Evolutionary conservation across 2,888 invertebrate species (phyloP).

Genomic region (Neoascia interrupta): DNA sequence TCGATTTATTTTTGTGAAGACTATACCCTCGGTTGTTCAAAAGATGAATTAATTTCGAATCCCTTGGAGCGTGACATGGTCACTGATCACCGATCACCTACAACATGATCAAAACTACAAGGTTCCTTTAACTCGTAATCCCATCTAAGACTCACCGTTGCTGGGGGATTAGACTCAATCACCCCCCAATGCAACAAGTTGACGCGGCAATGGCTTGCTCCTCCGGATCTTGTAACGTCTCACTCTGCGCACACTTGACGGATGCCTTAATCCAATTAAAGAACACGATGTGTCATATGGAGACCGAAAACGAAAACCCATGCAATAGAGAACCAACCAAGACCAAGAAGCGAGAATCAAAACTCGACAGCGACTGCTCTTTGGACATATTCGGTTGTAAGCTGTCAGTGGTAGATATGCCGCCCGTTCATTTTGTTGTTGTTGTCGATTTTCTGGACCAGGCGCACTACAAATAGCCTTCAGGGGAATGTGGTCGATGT

Average conservation of each 20-base stretch:
- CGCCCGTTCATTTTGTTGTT: slow-evolving; percentile 7
- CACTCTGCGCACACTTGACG: slow-evolving; percentile 66
- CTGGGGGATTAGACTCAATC: slow-evolving; percentile 61
- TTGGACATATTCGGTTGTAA: slow-evolving; percentile 55
- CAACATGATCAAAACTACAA: slow-evolving; percentile 38
- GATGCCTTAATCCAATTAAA: slow-evolving; percentile 73
- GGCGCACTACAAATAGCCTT: slow-evolving; percentile 53
- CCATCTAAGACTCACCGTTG: slow-evolving; percentile 49
- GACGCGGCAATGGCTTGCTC: slow-evolving; percentile 42
- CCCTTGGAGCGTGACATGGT: slow-evolving; percentile 28
- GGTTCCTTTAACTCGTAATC: slow-evolving; percentile 54
- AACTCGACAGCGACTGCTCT: slow-evolving; percentile 19
- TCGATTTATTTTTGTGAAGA: no score
- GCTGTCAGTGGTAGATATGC: slow-evolving; percentile 51
- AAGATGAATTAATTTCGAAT: no score
- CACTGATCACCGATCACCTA: slow-evolving; percentile 58
- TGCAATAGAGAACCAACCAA: slow-evolving; percentile 5
- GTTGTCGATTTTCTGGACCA: slow-evolving; percentile 53
- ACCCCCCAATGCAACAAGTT: slow-evolving; percentile 61
- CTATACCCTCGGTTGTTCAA: no score
- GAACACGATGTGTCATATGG: slow-evolving; percentile 68
- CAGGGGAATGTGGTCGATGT: slow-evolving; percentile 56
- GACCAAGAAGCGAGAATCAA: slow-evolving; percentile 18
- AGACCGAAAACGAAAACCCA: neutral
- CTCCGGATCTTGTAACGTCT: slow-evolving; percentile 56